phyloP scores from a whole-genome alignment of 1,140 invertebrate genomes.

The Pseudomyrmex flavicornis region DNA sequence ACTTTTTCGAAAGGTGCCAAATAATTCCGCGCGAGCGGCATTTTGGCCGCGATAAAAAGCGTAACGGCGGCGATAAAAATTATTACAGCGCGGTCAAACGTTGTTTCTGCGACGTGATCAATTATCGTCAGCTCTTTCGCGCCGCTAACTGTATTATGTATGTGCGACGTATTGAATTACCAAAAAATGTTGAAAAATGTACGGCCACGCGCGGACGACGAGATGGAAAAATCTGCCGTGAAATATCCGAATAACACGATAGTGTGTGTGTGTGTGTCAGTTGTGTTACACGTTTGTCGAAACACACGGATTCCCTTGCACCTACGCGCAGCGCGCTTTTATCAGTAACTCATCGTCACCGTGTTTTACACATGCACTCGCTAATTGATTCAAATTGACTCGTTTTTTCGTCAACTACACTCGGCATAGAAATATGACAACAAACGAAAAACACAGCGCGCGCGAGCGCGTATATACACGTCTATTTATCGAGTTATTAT shows the following conservation, averaged over 20 bases:
- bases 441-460: conserved; percentile 15
- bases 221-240: conserved; percentile 55
- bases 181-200: conserved; percentile 60
- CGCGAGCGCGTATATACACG: conserved; percentile 3
- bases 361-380: conserved; percentile 57
- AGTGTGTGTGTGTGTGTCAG: not conserved
- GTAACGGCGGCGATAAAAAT: conserved; percentile 52
- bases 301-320: conserved; percentile 39
- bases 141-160: conserved; percentile 58
- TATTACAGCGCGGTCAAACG: conserved; percentile 59
- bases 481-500: conserved; percentile 35
- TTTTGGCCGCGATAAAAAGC: conserved; percentile 44
- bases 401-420: conserved; percentile 41
- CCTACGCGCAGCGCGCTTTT: conserved; percentile 38
- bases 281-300: not conserved
- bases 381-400: conserved; percentile 63
- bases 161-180: conserved; percentile 60
- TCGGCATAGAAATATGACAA: conserved; percentile 6
- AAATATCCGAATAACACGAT: conserved; percentile 52
- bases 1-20: conserved; percentile 38
- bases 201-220: conserved; percentile 39
- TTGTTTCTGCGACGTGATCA: conserved; percentile 57
- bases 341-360: conserved; percentile 58
- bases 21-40: conserved; percentile 46
- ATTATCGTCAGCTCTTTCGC: conserved; percentile 59